phyloP scores from a whole-genome alignment of 2,888 invertebrate species.

The Chorisops tibialis region DNA sequence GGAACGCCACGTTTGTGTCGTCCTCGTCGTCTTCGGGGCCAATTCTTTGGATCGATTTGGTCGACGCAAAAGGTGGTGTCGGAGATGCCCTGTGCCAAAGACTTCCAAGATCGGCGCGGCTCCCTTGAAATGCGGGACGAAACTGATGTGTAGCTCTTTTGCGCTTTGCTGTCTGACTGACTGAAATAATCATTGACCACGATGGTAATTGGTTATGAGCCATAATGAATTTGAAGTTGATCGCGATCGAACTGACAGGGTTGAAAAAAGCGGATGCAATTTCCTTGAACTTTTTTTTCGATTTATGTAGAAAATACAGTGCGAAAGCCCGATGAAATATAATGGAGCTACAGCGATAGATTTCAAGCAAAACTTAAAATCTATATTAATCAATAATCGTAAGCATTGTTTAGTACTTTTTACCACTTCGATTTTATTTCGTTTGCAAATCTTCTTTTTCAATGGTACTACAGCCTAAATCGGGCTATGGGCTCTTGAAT shows the following conservation, averaged over 20 bases:
- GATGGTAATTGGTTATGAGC: slow-evolving; percentile 23
- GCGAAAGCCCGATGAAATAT: too few relatives aligned
- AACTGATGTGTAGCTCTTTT: slow-evolving; percentile 16
- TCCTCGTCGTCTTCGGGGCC: neutral
- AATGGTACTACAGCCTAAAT: too few relatives aligned
- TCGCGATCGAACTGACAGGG: slow-evolving; percentile 1
- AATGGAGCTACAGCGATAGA: too few relatives aligned
- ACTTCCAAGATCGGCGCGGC: neutral
- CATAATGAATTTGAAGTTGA: slow-evolving; percentile 15
- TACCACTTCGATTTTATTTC: too few relatives aligned
- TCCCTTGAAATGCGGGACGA: slow-evolving; percentile 10
- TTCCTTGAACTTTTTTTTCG: too few relatives aligned
- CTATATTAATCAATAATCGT: too few relatives aligned
- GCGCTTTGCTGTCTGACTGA: slow-evolving; percentile 25
- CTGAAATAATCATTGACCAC: slow-evolving; percentile 22
- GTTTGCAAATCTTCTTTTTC: too few relatives aligned
- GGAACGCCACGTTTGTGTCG: neutral
- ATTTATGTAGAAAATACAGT: too few relatives aligned
- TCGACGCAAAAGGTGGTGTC: neutral
- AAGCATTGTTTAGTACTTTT: too few relatives aligned
- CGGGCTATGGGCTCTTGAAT: too few relatives aligned
- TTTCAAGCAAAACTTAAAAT: too few relatives aligned
- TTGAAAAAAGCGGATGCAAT: too few relatives aligned
- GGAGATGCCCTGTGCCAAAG: neutral
- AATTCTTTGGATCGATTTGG: neutral